phyloP scores from a whole-genome alignment of 2,797 vertebrate species.

The Oreochromis grahami region DNA sequence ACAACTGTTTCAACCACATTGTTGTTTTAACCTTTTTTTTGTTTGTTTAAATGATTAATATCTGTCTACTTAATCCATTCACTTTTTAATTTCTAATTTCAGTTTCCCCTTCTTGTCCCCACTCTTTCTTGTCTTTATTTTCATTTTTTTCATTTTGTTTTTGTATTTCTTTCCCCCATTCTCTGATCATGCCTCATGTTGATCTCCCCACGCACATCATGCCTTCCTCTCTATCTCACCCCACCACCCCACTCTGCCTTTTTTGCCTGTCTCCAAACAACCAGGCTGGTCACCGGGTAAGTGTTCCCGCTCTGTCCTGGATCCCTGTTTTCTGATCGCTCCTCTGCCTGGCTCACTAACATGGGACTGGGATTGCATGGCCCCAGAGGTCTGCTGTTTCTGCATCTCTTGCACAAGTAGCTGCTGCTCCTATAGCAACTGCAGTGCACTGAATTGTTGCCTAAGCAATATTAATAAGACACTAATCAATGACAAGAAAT shows the following conservation, averaged over 20 bases:
- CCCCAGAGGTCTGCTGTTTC: not conserved
- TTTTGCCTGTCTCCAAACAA: slow-evolving; percentile 86
- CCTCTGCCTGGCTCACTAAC: slow-evolving; percentile 65
- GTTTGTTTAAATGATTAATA: slow-evolving; percentile 53
- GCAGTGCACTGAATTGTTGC: not conserved
- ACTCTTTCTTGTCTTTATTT: slow-evolving; percentile 67
- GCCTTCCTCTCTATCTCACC: slow-evolving; percentile 74
- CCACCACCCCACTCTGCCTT: slow-evolving; percentile 73
- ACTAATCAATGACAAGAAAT: not conserved
- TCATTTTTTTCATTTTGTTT: slow-evolving; percentile 35
- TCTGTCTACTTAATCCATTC: slow-evolving; percentile 61
- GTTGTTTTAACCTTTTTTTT: slow-evolving; percentile 36
- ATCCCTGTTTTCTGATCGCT: slow-evolving; percentile 67
- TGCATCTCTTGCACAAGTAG: not conserved
- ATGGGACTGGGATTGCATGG: not conserved
- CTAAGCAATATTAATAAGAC: not conserved
- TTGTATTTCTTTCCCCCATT: not conserved
- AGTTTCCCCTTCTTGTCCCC: slow-evolving; percentile 77
- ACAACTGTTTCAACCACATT: slow-evolving; percentile 32
- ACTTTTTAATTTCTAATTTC: slow-evolving; percentile 79
- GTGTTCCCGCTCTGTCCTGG: slow-evolving; percentile 74
- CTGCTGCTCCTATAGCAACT: not conserved
- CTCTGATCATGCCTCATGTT: slow-evolving; percentile 74
- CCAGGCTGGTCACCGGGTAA: slow-evolving; percentile 99
- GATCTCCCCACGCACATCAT: slow-evolving; percentile 66